A percentile compares a stretch with the other conserved stretches of the same genome.
phyloP scores from a whole-genome alignment of 2,797 vertebrate genomes.

The Antennarius maculatus region DNA sequence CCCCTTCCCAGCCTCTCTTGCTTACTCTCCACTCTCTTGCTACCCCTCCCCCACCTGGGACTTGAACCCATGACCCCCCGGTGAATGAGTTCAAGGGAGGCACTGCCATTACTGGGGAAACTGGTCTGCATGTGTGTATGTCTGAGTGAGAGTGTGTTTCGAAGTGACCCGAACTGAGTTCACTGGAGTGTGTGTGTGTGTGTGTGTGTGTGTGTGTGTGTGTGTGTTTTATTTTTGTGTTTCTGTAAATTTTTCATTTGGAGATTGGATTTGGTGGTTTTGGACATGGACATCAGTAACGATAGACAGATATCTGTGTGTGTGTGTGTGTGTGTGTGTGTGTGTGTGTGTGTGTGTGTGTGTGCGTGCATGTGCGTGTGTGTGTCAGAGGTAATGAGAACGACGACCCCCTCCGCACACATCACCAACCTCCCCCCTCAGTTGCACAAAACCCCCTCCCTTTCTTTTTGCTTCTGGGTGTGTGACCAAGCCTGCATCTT shows the following conservation, averaged over 20 bases:
- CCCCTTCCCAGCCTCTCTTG: conserved; percentile 20
- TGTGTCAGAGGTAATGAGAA: conserved; percentile 59
- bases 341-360: too few species aligned
- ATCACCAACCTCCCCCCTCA: neutral
- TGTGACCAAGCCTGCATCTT: conserved; percentile 65
- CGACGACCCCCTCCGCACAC: conserved; percentile 9
- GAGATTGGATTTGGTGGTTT: conserved; percentile 1
- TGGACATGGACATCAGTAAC: neutral
- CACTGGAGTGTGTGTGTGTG: neutral
- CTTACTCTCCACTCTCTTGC: conserved; percentile 41
- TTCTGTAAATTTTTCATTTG: neutral
- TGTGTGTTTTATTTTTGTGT: neutral
- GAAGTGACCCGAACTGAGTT: conserved; percentile 20
- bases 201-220: neutral
- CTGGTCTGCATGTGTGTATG: neutral
- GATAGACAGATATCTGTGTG: neutral
- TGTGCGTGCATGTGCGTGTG: conserved; percentile 28
- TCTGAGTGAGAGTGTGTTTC: neutral
- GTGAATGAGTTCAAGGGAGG: conserved; percentile 81
- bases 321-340: too few species aligned
- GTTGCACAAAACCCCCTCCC: conserved; percentile 9
- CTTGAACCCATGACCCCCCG: conserved; percentile 82
- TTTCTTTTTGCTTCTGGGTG: conserved; percentile 54
- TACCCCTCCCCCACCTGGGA: conserved; percentile 74
- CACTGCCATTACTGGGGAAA: conserved; percentile 61